Evolutionary conservation across 2,888 invertebrate genomes (phyloP).

Genomic region (Cancer borealis): DNA sequence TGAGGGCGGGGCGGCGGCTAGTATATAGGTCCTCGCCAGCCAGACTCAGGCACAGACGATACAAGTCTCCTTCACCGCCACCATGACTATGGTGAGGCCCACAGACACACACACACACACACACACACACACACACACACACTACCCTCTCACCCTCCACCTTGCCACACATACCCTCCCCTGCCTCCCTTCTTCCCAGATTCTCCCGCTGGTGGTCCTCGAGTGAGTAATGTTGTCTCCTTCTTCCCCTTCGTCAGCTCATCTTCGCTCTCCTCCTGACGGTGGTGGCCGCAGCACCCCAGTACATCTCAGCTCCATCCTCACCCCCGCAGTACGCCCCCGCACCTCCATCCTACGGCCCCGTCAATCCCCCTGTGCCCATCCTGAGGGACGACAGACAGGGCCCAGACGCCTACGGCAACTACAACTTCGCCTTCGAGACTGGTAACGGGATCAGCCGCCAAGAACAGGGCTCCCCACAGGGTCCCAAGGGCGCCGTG

Average conservation of each 20-base stretch:
- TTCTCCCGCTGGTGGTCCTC: neutral
- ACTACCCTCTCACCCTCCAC: neutral
- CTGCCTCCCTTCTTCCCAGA: neutral
- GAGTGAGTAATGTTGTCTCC: neutral
- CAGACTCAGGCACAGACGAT: neutral
- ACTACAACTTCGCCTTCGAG: constrained; percentile 69
- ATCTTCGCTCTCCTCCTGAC: constrained; percentile 14
- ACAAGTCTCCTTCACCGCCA: neutral
- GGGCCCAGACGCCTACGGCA: constrained; percentile 67
- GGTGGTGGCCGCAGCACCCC: constrained; percentile 46
- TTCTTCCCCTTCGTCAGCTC: constrained; percentile 4
- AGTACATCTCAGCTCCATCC: constrained; percentile 5
- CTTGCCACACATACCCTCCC: neutral
- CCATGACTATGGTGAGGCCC: constrained; percentile 5
- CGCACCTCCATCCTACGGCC: constrained; percentile 51
- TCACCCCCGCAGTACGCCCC: neutral
- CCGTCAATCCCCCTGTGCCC: constrained; percentile 60
- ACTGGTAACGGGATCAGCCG: constrained; percentile 71
- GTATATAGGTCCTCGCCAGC: constrained; percentile 11
- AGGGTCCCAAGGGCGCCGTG: constrained; percentile 67
- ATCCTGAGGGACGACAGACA: constrained; percentile 70
- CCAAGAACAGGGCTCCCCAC: constrained; percentile 69
- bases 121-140: neutral
- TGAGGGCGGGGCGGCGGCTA: constrained; percentile 2
- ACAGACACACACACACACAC: constrained; percentile 18